phyloP scores from a whole-genome alignment of 1,140 invertebrate genomes.

The Zaprionus davidi region DNA sequence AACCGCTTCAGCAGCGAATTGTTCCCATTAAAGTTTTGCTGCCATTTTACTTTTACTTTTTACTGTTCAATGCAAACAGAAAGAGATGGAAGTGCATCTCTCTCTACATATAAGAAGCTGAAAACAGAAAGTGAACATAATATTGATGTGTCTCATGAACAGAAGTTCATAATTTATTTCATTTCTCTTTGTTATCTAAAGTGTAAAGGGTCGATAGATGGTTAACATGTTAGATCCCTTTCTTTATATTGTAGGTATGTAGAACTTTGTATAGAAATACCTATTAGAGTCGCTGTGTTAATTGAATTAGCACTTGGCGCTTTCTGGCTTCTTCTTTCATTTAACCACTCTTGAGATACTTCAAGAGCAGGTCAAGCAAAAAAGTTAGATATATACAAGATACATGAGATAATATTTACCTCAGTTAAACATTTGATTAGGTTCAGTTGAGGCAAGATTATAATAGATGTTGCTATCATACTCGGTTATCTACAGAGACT shows the following conservation, averaged over 20 bases:
- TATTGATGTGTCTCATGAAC: not conserved
- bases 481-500: not conserved
- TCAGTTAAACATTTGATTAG: not conserved
- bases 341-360: not conserved
- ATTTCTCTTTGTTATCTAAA: not conserved
- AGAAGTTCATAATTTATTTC: not conserved
- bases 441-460: not conserved
- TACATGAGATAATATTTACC: not conserved
- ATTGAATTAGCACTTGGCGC: conserved; percentile 65
- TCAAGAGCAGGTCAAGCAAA: conserved; percentile 7
- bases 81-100: not conserved
- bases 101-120: not conserved
- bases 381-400: not conserved
- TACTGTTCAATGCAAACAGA: not conserved
- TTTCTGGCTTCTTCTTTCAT: conserved; percentile 20
- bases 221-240: not conserved
- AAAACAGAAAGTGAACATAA: not conserved
- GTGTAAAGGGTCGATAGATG: not conserved
- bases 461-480: not conserved
- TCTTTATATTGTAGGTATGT: not conserved
- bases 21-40: not conserved
- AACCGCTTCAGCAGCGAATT: conserved; percentile 22
- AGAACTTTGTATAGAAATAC: not conserved
- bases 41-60: conserved; percentile 22
- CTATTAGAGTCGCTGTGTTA: conserved; percentile 62